Evolutionary conservation across 2,888 invertebrate genomes (phyloP), one percentile per base, ranked within the genome.

Genomic region (Chloroclysta siterata): DNA sequence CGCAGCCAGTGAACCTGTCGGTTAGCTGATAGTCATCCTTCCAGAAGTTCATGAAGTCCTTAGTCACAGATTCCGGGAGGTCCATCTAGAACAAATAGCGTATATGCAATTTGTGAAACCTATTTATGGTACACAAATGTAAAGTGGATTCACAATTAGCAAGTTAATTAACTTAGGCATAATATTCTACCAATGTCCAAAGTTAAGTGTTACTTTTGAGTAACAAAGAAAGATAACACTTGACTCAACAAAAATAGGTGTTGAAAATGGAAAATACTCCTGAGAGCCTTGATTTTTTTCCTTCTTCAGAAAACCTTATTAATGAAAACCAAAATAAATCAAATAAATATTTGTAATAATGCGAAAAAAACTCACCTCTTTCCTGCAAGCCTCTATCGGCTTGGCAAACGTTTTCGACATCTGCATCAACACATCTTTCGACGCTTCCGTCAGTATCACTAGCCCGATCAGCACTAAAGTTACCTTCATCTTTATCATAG

Each of bases 1-100:
- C 81, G 56, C 84, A 84, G 6, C 84, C 84, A 0, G 80, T 79
- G 8, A 57, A 53, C 4, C 76, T 65, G 56, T 73, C 71, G 6
- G 68, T 65, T 3, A 77, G 52, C 42, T 64, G 60, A 51, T 72
- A 72, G 33, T 66, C 79, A 2, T 69, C 72, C 50, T 73, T 77
- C 80, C 80, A 80, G 69, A 79, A 80, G 66, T 73, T 73, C 41
- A 67, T 58, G 61, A 80, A 70, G 41, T 79, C 76, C 0, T 5
- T 33, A 6, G 60, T 51, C 36, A 78, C 70, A 0, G 73, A 54
- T 13, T 79, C 78, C 2, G 75, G 70, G 0, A 79, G 70, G 22
- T 66, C 64, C 61, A 69, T 62, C 69, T 69, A 64, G 11, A 61
- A 58, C 41, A 50, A 39, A 33, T 5, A 33, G 1, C 33, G 22